Evolutionary conservation across 2,113 vertebrate species (phyloP).

Genomic region (Oceanites oceanicus): DNA sequence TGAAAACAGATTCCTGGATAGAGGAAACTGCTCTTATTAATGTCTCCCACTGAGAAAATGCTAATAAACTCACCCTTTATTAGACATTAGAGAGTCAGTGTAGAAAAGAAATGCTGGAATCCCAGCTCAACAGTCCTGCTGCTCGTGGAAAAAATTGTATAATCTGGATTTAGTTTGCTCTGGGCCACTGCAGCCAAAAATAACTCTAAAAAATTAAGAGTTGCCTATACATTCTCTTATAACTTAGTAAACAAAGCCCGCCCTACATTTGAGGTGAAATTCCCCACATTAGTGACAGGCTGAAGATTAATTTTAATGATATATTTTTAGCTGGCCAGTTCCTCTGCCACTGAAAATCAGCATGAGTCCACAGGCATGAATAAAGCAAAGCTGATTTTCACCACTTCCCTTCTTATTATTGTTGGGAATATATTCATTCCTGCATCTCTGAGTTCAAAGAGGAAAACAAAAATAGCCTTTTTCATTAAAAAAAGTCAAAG

Average conservation of each 20-base stretch:
- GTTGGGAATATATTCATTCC: background rate
- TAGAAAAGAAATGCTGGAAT: background rate
- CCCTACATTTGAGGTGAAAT: background rate
- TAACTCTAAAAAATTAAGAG: background rate
- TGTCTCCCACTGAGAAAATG: constrained; percentile 13
- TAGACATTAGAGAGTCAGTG: background rate
- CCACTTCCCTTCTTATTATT: background rate
- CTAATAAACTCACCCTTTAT: constrained; percentile 29
- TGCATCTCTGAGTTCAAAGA: background rate
- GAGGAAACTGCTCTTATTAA: background rate
- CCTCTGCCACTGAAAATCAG: background rate
- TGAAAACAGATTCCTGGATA: constrained; percentile 5
- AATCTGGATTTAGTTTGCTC: constrained; percentile 1
- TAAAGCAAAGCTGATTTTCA: background rate
- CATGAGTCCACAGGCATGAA: background rate
- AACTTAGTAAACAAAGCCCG: background rate
- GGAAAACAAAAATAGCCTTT: constrained; percentile 22
- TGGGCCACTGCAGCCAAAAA: background rate
- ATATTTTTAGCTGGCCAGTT: background rate
- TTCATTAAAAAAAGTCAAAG: background rate
- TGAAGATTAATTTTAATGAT: background rate
- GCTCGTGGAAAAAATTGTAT: background rate
- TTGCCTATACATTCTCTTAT: background rate
- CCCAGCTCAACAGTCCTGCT: background rate
- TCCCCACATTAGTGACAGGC: background rate